Evolutionary conservation across 2,888 invertebrate species (phyloP), one percentile per base, ranked within the genome.

Genomic region (Isotomurus palustris): DNA sequence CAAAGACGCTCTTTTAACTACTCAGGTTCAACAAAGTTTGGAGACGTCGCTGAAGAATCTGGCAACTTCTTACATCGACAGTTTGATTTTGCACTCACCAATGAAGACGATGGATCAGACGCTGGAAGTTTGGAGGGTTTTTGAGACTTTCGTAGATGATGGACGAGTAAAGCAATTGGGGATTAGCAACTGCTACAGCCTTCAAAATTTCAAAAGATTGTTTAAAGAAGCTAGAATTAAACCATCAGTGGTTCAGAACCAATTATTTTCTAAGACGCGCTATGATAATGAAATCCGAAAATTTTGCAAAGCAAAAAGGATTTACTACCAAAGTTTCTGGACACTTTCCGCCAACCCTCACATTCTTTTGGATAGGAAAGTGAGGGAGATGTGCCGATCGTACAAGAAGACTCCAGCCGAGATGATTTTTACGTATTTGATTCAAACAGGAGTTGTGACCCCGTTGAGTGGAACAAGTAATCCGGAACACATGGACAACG

Each of bases 21-120:
- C 44, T 1, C 68, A 68, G 27, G 67, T 70, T 17, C 28, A 53
- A 10, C 66, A 66, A 52, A 66, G 66, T 6, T 36, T 70, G 53
- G 56, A 60, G 22, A 54, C 48, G 2, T 67, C 67, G 1, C 53
- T 67, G 12, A 43, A 40, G 22, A 70, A 70, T 49, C 57, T 70
- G 1, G 57, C 60, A 8, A 68, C 66, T 2, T 32, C 56, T 4
- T 68, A 67, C 51, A 66, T 70, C 40, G 70, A 70, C 56, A 60
- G 61, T 35, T 47, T 68, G n/a, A 65, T 70, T 3, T 57, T 70
- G 17, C 70, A 70, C 44, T 60, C 62, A 22, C 70, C 70, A 28
- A 58, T 68, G 64, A 40, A 52, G 29, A 64, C 63, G 0, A 60
- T 59, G 43, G 48, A 60, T 14, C 59, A 68, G 19, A 70, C 68